phyloP scores from a whole-genome alignment of 2,113 vertebrate species.

The Corapipo altera region DNA sequence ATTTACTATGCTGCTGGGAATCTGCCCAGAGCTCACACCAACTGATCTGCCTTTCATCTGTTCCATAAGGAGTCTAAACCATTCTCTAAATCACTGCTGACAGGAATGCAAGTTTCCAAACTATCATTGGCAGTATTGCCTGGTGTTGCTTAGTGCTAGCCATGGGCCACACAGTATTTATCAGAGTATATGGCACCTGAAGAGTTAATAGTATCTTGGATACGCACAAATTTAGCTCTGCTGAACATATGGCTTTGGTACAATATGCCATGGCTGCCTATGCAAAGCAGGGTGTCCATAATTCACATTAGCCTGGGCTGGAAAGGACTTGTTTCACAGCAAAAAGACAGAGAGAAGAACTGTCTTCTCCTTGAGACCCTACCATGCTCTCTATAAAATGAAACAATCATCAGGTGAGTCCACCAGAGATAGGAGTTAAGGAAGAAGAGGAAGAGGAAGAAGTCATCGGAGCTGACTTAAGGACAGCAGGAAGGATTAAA shows the following conservation, averaged over 20 bases:
- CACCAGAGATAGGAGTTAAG: not conserved
- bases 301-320: not conserved
- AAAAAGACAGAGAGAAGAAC: not conserved
- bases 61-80: not conserved
- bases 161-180: not conserved
- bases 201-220: not conserved
- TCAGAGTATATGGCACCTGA: not conserved
- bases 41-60: not conserved
- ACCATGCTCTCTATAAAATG: not conserved
- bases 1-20: not conserved
- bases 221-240: not conserved
- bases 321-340: not conserved
- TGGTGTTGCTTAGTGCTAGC: not conserved
- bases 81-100: not conserved
- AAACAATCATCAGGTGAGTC: not conserved
- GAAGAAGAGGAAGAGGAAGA: not conserved
- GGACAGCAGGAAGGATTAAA: not conserved
- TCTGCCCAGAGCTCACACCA: not conserved
- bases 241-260: not conserved
- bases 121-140: not conserved
- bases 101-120: constrained; percentile 9
- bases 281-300: not conserved
- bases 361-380: not conserved
- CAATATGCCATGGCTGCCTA: not conserved
- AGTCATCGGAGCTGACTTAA: not conserved